Conservation (phyloP, 2,888 invertebrate genomes). For the Lithodes maja region DNA sequence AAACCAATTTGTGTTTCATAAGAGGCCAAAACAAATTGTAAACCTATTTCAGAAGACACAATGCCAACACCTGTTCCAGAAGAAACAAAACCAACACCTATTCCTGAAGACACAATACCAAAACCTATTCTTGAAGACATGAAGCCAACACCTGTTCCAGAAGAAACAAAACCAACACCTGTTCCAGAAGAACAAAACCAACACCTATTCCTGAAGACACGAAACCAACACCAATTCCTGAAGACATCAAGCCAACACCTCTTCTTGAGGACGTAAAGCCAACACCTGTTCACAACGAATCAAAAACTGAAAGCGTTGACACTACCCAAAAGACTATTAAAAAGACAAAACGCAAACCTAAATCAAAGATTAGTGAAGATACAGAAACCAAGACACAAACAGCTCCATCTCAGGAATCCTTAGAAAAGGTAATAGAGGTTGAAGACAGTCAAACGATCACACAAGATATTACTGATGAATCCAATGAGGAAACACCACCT, state of each 20-base stretch:
- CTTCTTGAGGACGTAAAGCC: neutral
- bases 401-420: neutral
- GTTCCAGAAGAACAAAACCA: constrained; percentile 13
- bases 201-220: constrained; percentile 4
- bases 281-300: constrained; percentile 9
- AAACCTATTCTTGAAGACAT: neutral
- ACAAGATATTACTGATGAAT: neutral
- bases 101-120: neutral
- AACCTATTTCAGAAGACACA: constrained; percentile 36
- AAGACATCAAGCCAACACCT: constrained; percentile 13
- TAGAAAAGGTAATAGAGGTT: neutral
- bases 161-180: constrained; percentile 33
- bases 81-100: constrained; percentile 24
- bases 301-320: neutral
- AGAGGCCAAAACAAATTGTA: neutral
- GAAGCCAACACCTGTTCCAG: neutral
- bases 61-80: constrained; percentile 25
- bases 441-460: neutral
- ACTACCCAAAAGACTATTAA: neutral
- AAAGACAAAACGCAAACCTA: neutral
- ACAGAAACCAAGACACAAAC: neutral
- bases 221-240: constrained; percentile 22
- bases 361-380: neutral
- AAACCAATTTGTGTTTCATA: neutral
- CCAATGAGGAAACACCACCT: neutral